Evolutionary conservation across 2,113 vertebrate species (phyloP), one percentile per base, ranked within the genome.

Genomic region (Strigops habroptila): DNA sequence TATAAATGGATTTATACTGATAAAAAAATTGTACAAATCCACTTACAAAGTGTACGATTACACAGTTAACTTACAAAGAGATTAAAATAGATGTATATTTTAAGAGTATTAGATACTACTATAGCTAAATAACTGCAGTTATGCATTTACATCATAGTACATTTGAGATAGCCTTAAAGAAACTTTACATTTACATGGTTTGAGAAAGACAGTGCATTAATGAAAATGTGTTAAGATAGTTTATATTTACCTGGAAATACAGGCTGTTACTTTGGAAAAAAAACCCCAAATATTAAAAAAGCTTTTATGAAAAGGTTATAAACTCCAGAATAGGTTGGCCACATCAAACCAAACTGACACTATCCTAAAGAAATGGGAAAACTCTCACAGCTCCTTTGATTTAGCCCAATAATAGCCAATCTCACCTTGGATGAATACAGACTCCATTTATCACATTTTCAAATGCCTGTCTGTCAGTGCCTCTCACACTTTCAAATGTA

Each of bases 401-500:
- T 88, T 84, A 91, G 62, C 52, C 81, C 70, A 76, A 13, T 87
- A 92, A 93, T 79, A 89, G 25, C 75, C 68, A 46, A 35, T 93
- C 81, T 95, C 96, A 97, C 95, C 95, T 95, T 95, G 86, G 70
- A 68, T 76, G 35, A 75, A 92, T 95, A 33, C 88, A 96, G 91
- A 91, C 89, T 93, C 43, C 81, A 71, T 92, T 95, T 93, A 84
- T 93, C 95, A 97, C 88, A 3, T 95, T 96, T 95, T 93, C 94
- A 95, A 95, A 79, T 91, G 91, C 83, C 84, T 96, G 96, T 97
- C 96, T 97, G 91, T 96, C 96, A 97, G 91, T 73, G 89, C 83
- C 86, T 95, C 95, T 97, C 95, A 97, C 96, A 95, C 95, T 95
- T 97, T 48, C 93, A 97, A 97, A 92, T 95, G 96, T 97, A 73